Evolutionary conservation across 2,113 vertebrate species (phyloP).

Genomic region (Pachycephala philippinensis): DNA sequence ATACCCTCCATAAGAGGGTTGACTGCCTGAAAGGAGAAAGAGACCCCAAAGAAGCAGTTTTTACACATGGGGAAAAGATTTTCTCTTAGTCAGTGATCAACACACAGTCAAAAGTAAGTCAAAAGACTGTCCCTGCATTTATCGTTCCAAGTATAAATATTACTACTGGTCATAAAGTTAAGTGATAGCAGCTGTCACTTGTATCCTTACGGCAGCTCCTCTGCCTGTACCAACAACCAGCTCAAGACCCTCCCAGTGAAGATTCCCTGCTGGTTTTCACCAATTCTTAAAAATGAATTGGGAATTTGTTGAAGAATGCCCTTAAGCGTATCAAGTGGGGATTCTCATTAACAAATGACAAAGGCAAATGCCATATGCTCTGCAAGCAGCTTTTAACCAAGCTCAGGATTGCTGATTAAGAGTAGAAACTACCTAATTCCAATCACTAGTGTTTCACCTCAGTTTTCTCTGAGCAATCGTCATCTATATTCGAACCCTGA

Average conservation of each 20-base stretch:
- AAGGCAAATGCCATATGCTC: constrained; percentile 5
- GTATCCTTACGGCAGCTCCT: background rate
- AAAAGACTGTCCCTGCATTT: background rate
- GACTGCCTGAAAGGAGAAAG: background rate
- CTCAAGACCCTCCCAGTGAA: background rate
- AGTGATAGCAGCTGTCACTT: background rate
- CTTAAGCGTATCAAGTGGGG: background rate
- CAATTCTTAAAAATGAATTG: background rate
- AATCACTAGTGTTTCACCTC: background rate
- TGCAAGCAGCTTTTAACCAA: constrained; percentile 17
- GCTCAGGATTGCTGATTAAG: background rate
- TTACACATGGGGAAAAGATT: background rate
- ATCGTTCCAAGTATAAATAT: background rate
- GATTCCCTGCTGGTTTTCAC: constrained; percentile 1
- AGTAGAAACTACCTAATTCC: background rate
- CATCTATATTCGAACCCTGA: background rate
- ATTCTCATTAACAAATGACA: constrained; percentile 53
- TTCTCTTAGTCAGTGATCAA: background rate
- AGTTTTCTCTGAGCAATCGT: background rate
- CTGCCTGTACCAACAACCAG: background rate
- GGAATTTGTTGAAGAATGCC: constrained; percentile 31
- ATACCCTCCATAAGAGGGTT: background rate
- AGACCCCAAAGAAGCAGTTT: background rate
- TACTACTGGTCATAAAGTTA: background rate
- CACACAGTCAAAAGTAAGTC: background rate